These are phyloP conservation scores for Reticulitermes speratus DNA, from an alignment of 1,140 invertebrate species.

Conservation along the genomic window DNA sequence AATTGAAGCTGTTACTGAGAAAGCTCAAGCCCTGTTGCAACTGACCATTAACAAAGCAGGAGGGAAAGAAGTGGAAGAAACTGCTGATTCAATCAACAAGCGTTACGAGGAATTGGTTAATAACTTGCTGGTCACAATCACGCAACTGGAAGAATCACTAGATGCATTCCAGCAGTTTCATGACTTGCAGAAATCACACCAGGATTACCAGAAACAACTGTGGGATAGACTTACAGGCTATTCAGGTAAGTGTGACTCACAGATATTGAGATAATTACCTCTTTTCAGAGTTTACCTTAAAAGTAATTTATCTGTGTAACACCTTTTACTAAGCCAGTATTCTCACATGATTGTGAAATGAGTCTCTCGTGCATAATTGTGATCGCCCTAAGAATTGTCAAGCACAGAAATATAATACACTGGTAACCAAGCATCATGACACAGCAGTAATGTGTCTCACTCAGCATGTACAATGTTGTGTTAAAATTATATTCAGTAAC, in stretches of 20 bases:
- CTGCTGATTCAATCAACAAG: constrained; percentile 65
- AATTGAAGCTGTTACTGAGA: constrained; percentile 86
- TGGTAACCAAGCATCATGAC: too few relatives aligned
- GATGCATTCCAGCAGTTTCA: constrained; percentile 81
- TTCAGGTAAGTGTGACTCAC: constrained; percentile 45
- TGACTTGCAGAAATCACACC: constrained; percentile 79
- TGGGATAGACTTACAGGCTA: constrained; percentile 78
- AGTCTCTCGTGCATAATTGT: neutral
- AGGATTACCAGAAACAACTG: constrained; percentile 84
- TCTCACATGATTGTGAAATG: neutral
- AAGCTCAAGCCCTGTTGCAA: constrained; percentile 68
- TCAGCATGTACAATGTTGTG: too few relatives aligned
- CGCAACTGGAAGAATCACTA: constrained; percentile 69
- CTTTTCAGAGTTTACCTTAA: neutral
- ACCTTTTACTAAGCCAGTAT: neutral
- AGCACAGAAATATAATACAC: too few relatives aligned
- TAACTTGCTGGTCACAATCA: constrained; percentile 60
- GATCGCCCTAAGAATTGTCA: too few relatives aligned
- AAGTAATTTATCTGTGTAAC: neutral
- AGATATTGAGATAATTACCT: neutral
- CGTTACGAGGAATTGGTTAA: constrained; percentile 71
- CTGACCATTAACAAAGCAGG: constrained; percentile 48
- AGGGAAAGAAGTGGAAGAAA: constrained; percentile 58
- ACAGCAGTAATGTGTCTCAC: too few relatives aligned
- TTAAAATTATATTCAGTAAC: too few relatives aligned